These are phyloP conservation scores for Gymnobelideus leadbeateri DNA, from an alignment of 2,113 vertebrate genomes.

Conservation along the genomic window DNA sequence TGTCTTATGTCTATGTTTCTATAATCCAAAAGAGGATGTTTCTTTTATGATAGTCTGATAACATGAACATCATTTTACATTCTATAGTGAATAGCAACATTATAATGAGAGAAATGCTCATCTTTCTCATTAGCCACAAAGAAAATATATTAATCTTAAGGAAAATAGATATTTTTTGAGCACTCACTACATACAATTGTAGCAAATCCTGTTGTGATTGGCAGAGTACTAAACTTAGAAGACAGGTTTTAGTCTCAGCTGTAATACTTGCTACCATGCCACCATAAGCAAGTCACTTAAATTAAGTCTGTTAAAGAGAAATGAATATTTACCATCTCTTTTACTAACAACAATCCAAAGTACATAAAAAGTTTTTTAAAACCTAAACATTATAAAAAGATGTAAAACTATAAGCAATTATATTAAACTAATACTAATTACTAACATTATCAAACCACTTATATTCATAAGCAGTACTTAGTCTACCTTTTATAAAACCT, in stretches of 20 bases:
- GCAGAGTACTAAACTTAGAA: not conserved
- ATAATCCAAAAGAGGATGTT: not conserved
- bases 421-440: conserved; percentile 16
- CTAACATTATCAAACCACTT: conserved; percentile 4
- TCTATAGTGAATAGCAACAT: conserved; percentile 15
- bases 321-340: not conserved
- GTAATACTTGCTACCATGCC: not conserved
- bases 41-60: conserved; percentile 43
- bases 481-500: conserved; percentile 39
- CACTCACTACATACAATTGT: too few species aligned
- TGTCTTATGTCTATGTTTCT: not conserved
- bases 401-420: conserved; percentile 19
- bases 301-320: not conserved
- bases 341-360: conserved; percentile 40
- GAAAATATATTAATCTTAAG: not conserved
- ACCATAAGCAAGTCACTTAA: not conserved
- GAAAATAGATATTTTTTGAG: not conserved
- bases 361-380: conserved; percentile 16
- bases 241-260: not conserved
- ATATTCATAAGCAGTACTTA: not conserved
- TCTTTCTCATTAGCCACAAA: conserved; percentile 9
- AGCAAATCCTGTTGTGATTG: too few species aligned
- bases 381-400: conserved; percentile 31
- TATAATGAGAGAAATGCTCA: conserved; percentile 1
- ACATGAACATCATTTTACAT: not conserved